A percentile compares a stretch with the other conserved stretches of the same genome.
phyloP scores from a whole-genome alignment of 1,140 invertebrate species.

The Nixonia krombeini region DNA sequence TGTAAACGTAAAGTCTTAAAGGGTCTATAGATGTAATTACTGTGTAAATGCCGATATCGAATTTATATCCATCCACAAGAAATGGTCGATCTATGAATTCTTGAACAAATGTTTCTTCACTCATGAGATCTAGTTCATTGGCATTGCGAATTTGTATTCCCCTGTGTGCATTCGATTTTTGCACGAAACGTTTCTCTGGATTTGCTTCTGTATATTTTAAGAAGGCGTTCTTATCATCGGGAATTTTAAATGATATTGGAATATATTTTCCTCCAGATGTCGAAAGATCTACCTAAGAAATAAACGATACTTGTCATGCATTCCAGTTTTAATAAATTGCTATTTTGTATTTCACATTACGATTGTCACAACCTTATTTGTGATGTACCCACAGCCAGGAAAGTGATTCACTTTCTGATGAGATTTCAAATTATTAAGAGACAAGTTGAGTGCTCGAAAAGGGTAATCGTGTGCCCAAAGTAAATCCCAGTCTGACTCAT shows the following conservation, averaged over 20 bases:
- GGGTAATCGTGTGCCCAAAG: constrained; percentile 96
- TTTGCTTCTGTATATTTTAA: constrained; percentile 79
- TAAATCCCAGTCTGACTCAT: constrained; percentile 83
- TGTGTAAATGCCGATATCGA: constrained; percentile 97
- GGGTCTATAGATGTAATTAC: constrained; percentile 93
- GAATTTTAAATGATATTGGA: constrained; percentile 90
- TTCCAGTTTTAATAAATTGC: too few relatives aligned
- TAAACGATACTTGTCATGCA: too few relatives aligned
- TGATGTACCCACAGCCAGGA: constrained; percentile 94
- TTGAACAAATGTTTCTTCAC: constrained; percentile 88
- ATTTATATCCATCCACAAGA: constrained; percentile 90
- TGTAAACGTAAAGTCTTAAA: constrained; percentile 89
- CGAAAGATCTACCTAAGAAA: constrained; percentile 80
- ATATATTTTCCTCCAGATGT: constrained; percentile 83
- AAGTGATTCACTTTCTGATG: constrained; percentile 94
- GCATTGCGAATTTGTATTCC: constrained; percentile 85
- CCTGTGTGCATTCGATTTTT: constrained; percentile 94
- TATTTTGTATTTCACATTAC: too few relatives aligned
- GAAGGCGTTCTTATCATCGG: constrained; percentile 81
- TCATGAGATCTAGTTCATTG: constrained; percentile 80
- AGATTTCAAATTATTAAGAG: constrained; percentile 76
- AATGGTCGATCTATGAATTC: constrained; percentile 89
- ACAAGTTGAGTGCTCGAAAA: constrained; percentile 77
- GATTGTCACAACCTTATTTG: constrained; percentile 85
- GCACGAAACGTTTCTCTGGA: constrained; percentile 85